Conservation (phyloP, 1,140 invertebrate species). For the Theocolax elegans region DNA sequence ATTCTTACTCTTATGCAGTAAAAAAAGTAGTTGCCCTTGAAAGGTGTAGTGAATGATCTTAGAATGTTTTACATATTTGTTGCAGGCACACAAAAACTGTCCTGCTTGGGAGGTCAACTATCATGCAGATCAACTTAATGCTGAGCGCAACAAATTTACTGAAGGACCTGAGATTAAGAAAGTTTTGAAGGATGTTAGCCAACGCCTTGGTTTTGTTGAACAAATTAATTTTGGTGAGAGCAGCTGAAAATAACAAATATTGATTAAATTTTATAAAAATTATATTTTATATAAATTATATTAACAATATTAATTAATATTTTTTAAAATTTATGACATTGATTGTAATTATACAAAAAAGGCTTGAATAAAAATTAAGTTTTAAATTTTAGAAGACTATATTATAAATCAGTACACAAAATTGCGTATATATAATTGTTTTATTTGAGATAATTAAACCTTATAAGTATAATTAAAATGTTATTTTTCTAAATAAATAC, state of each 20-base stretch:
- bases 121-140: constrained; percentile 38
- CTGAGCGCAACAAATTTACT: constrained; percentile 61
- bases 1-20: too few relatives aligned
- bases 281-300: background rate
- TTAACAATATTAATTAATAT: background rate
- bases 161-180: constrained; percentile 58
- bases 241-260: too few relatives aligned
- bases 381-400: background rate
- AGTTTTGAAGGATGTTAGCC: constrained; percentile 60
- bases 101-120: constrained; percentile 45
- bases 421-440: too few relatives aligned
- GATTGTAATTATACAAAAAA: background rate
- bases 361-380: background rate
- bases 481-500: too few relatives aligned
- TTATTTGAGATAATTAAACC: too few relatives aligned
- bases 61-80: too few relatives aligned
- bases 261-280: too few relatives aligned
- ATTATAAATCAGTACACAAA: too few relatives aligned
- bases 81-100: constrained; percentile 56
- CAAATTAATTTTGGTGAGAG: constrained; percentile 44
- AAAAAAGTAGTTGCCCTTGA: too few relatives aligned
- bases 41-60: too few relatives aligned
- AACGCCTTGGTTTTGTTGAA: constrained; percentile 63
- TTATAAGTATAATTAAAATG: too few relatives aligned
- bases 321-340: background rate